Evolutionary conservation across 2,113 vertebrate species (phyloP), one percentile per base, ranked within the genome.

Genomic region (Phalacrocorax brasilianus): DNA sequence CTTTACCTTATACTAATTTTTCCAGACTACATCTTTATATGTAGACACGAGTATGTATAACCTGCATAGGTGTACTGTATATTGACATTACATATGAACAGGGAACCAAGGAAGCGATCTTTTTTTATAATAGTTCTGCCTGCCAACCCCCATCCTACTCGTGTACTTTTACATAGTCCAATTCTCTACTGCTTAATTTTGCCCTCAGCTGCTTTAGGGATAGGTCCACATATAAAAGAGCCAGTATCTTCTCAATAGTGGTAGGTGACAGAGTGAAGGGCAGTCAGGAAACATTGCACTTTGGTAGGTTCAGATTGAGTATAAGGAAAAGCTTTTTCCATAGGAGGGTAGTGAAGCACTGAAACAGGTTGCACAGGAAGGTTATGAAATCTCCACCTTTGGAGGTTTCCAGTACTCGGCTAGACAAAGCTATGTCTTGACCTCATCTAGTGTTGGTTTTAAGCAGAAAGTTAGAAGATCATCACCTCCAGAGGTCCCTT

Each of bases 171-270:
- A 44, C 14, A 11, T 2, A 35, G 23, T 45, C 10, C 47, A 24
- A 28, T 40, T 56, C 9, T 47, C 8, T 47, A 6, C 3, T 35
- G 12, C 5, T 35, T 62, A 40, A 38, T 66, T 89, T 92, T 80
- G 3, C 9, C 42, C 5, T 61, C 32, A 66, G 0, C 0, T 26
- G 12, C 8, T 55, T 61, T 14, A 65, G 8, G 2, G 7, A 20
- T 19, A 30, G 3, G 61, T 88, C 88, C 1, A 11, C 52, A 89
- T 10, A 45, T 12, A 5, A 67, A 79, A 61, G 8, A 80, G 3
- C 0, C 20, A 32, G 7, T 16, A 23, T 32, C 4, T 50, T 67
- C 22, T 28, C n/a, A 79, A 1, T 6, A n/a, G 13, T 26, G 6
- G 1, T 21, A 61, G 23, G 5, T 3, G 33, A 35, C 9, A 22